These are phyloP conservation scores for Caenorhabditis macrosperma DNA, from an alignment of 2,888 invertebrate genomes.

Conservation along the genomic window DNA sequence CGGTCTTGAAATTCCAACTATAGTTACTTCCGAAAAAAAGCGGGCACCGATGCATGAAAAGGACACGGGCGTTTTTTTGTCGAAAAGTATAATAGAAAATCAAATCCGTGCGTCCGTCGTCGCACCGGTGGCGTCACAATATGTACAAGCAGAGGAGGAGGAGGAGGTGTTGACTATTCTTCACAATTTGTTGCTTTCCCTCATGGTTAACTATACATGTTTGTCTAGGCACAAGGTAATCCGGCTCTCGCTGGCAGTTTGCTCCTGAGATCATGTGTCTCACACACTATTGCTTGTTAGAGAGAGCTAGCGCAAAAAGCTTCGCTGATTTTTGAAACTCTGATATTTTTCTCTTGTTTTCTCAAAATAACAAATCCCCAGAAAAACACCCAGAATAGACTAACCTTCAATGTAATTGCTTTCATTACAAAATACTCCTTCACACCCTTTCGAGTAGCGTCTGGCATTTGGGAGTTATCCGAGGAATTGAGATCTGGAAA, in stretches of 20 bases:
- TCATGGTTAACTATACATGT: conserved; percentile 29
- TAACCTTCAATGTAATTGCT: too few relatives aligned
- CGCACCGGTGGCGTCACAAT: conserved; percentile 41
- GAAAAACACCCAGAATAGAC: too few relatives aligned
- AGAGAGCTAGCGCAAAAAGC: neutral
- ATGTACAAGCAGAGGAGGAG: conserved; percentile 51
- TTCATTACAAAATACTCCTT: too few relatives aligned
- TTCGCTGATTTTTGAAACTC: neutral
- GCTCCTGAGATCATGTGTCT: conserved; percentile 1
- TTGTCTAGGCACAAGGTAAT: conserved; percentile 20
- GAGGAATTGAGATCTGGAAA: too few relatives aligned
- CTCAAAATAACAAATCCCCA: neutral
- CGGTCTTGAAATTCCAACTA: neutral
- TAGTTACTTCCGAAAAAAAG: conserved; percentile 48
- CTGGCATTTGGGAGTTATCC: too few relatives aligned
- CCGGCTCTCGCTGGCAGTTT: neutral
- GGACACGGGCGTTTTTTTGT: conserved; percentile 18
- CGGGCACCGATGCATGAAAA: conserved; percentile 51
- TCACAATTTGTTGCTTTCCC: conserved; percentile 53
- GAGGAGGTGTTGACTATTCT: conserved; percentile 56
- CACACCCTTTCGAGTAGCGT: too few relatives aligned
- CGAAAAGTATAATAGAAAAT: conserved; percentile 41
- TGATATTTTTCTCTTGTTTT: neutral
- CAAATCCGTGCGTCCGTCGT: conserved; percentile 24
- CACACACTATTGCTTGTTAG: neutral